These are phyloP conservation scores for Aurelia aurita DNA, from an alignment of 30 jellyfish, hydroid and myxozoan genomes.

Conservation along the genomic window DNA sequence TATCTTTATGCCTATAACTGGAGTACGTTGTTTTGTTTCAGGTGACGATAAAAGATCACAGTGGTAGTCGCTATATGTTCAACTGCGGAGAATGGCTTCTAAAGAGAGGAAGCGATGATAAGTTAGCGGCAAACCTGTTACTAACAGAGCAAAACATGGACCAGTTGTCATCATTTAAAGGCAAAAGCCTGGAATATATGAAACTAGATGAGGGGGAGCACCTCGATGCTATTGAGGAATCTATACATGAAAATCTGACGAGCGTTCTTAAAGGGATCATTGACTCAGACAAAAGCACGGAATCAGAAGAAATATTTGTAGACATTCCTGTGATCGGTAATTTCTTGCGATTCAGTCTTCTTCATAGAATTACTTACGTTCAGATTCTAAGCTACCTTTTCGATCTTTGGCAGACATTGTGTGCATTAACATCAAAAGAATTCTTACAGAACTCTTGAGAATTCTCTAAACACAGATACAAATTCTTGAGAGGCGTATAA, in stretches of 20 bases:
- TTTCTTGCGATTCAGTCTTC: no score
- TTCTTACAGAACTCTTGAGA: no score
- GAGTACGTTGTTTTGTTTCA: background rate
- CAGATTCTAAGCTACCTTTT: no score
- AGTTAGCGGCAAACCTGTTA: slow-evolving; percentile 23
- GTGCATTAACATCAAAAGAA: no score
- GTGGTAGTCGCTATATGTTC: slow-evolving; percentile 65
- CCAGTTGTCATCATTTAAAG: slow-evolving; percentile 57
- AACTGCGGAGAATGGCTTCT: slow-evolving; percentile 66
- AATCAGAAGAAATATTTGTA: background rate
- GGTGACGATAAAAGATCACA: slow-evolving; percentile 67
- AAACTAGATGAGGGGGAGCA: slow-evolving; percentile 54
- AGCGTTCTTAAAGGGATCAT: slow-evolving; percentile 60
- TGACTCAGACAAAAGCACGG: slow-evolving; percentile 11
- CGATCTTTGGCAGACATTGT: no score
- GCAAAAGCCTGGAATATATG: slow-evolving; percentile 42
- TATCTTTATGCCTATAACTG: no score
- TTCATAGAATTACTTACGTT: no score
- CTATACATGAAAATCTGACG: slow-evolving; percentile 64
- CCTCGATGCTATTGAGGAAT: slow-evolving; percentile 63
- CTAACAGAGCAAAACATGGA: slow-evolving; percentile 54
- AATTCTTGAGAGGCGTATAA: no score
- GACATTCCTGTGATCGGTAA: no score
- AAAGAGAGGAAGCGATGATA: slow-evolving; percentile 36
- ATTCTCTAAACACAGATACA: no score